A percentile compares a stretch with the other conserved stretches of the same genome.
These are phyloP conservation scores for Sarcophaga rosellei DNA, from an alignment of 2,888 invertebrate genomes.

Conservation along the genomic window DNA sequence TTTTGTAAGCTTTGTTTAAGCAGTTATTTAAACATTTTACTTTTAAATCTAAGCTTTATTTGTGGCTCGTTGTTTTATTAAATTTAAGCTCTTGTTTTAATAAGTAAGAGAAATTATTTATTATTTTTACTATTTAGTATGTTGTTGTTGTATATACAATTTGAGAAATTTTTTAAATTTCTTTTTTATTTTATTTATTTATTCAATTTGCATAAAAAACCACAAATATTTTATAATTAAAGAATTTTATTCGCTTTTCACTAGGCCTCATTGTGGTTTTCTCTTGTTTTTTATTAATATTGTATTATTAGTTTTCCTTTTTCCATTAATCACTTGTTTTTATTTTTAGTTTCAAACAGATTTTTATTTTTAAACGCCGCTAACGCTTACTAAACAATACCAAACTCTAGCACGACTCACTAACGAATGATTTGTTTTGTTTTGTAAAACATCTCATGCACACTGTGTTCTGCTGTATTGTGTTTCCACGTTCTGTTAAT, in stretches of 20 bases:
- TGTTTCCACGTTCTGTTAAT: constrained; percentile 3
- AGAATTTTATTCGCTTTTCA: constrained; percentile 31
- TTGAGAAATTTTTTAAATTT: neutral
- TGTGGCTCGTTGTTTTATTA: constrained; percentile 27
- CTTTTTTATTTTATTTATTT: constrained; percentile 13
- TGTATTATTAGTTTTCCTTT: constrained; percentile 23
- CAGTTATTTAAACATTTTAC: neutral
- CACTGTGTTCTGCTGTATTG: neutral
- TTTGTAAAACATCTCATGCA: constrained; percentile 17
- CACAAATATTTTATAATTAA: constrained; percentile 47
- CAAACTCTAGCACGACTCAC: constrained; percentile 63
- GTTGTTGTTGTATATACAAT: no score
- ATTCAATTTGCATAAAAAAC: constrained; percentile 17
- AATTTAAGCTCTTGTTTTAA: constrained; percentile 51
- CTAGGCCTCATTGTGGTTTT: constrained; percentile 49
- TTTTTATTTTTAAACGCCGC: constrained; percentile 22
- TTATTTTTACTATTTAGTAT: no score
- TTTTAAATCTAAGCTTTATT: neutral
- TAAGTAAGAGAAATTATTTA: constrained; percentile 7
- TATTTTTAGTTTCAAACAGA: constrained; percentile 10
- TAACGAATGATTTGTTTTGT: constrained; percentile 66
- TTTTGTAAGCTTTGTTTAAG: constrained; percentile 45
- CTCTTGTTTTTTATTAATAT: constrained; percentile 7
- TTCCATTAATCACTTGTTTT: constrained; percentile 44
- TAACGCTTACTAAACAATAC: constrained; percentile 13